Evolutionary conservation across 2,888 invertebrate genomes (phyloP), one percentile per base, ranked within the genome.

Genomic region (Schizotus pectinicornis): DNA sequence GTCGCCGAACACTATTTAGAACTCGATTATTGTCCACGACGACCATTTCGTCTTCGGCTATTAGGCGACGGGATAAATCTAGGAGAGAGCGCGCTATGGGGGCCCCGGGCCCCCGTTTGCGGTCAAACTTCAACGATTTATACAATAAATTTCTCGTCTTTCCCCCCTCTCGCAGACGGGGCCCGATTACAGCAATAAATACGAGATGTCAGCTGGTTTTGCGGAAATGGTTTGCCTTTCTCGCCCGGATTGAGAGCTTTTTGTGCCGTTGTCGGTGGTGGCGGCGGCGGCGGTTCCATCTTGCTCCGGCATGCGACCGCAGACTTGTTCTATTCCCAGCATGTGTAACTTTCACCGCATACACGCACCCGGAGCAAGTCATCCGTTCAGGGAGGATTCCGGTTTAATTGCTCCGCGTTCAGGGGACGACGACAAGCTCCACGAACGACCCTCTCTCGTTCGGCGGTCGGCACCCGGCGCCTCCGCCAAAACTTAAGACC

Each of bases 91-190:
- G 22, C 8, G n/a, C n/a, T n/a, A n/a, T n/a, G n/a, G 38, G 32
- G 45, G 49, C 36, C 38, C 39, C 39, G 33, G 57, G 37, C 57
- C 47, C 13, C 54, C 51, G 56, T 59, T 55, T 51, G 61, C 50
- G 61, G 61, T 61, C 61, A 61, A 61, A 61, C 54, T 58, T 39
- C 41, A 38, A 46, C 54, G 49, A 61, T 59, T 61, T 55, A 39
- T 61, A 14, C 55, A 62, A 62, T 62, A 62, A 62, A 62, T 62
- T 62, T 48, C 54, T 45, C 58, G 59, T 58, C 61, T 62, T 62
- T 48, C 54, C 39, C 58, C 58, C 55, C 61, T 58, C 58, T 51
- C 59, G 61, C 54, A 55, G 61, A 61, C 61, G 57, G n/a, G 30
- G 41, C 50, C 37, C 55, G 61, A 61, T 61, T 61, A 55, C 58